Conservation (phyloP, 2,113 vertebrate species). For the Melanotaenia duboulayi region DNA sequence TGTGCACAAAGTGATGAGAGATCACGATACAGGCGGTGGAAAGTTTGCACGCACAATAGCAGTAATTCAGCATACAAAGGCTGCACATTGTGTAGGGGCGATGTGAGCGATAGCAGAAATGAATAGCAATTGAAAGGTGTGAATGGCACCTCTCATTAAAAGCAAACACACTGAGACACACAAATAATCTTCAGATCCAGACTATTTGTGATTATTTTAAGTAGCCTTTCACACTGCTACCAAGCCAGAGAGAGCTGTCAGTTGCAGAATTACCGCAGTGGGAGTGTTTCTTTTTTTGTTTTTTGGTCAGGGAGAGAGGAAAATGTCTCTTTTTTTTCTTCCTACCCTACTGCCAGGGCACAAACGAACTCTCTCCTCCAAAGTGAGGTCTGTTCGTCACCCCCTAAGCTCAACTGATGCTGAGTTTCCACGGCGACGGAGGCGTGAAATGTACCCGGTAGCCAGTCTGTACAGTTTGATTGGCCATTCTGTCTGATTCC, state of each 20-base stretch:
- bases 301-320: slow-evolving; percentile 29
- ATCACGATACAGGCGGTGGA: slow-evolving; percentile 59
- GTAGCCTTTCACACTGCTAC: slow-evolving; percentile 45
- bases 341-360: slow-evolving; percentile 45
- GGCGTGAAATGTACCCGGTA: slow-evolving; percentile 48
- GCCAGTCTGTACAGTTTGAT: slow-evolving; percentile 48
- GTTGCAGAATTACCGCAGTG: slow-evolving; percentile 40
- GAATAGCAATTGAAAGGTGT: slow-evolving; percentile 77
- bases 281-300: slow-evolving; percentile 27
- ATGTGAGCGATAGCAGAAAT: slow-evolving; percentile 71
- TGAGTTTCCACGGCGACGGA: slow-evolving; percentile 74
- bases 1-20: slow-evolving; percentile 60
- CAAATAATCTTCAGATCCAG: slow-evolving; percentile 64
- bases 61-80: slow-evolving; percentile 72
- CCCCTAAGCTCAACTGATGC: slow-evolving; percentile 62
- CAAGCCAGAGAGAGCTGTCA: slow-evolving; percentile 48
- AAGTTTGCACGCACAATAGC: slow-evolving; percentile 70
- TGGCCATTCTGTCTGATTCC: slow-evolving; percentile 47
- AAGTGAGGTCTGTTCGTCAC: slow-evolving; percentile 49
- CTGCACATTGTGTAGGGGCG: slow-evolving; percentile 53
- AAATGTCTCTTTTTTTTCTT: slow-evolving; percentile 57
- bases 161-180: slow-evolving; percentile 57
- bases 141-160: slow-evolving; percentile 70
- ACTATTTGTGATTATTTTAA: slow-evolving; percentile 55
- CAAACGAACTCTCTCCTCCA: slow-evolving; percentile 45